A percentile compares a stretch with the other conserved stretches of the same genome.
Conservation (phyloP, 2,888 invertebrate species). For the Neoaliturus tenellus region DNA sequence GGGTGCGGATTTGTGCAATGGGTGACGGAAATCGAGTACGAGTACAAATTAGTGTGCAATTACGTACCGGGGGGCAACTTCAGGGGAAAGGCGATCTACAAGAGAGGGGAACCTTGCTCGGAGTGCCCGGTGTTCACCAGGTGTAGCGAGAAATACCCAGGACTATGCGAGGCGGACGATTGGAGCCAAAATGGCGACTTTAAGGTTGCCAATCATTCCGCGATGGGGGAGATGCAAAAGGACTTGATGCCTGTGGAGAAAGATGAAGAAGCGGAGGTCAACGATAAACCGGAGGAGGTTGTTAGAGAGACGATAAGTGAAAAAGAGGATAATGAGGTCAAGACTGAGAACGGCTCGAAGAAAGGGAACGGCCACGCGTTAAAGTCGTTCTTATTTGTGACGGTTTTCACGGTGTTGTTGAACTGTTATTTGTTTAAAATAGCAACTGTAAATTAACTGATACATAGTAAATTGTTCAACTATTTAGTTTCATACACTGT, state of each 20-base stretch:
- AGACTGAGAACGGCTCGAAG: not conserved
- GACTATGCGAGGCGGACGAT: conserved; percentile 1
- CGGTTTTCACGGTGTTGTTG: not conserved
- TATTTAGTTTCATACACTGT: no score
- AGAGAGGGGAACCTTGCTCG: not conserved
- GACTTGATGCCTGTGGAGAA: not conserved
- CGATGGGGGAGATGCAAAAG: not conserved
- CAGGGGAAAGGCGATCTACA: not conserved
- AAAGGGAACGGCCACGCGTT: not conserved
- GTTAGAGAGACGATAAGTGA: not conserved
- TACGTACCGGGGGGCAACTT: conserved; percentile 20
- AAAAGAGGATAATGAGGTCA: not conserved
- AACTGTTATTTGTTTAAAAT: conserved; percentile 1
- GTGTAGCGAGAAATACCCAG: not conserved
- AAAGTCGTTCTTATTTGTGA: not conserved
- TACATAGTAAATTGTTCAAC: not conserved
- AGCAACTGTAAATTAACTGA: not conserved
- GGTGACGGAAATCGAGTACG: conserved; percentile 3
- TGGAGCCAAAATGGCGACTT: not conserved
- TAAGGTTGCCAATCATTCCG: not conserved
- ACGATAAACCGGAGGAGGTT: not conserved
- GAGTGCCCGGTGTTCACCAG: not conserved
- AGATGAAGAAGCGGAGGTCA: not conserved
- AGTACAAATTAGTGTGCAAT: conserved; percentile 29
- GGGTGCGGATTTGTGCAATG: conserved; percentile 19